Conservation (phyloP, 1,140 invertebrate genomes). For the Drosophila tani region DNA sequence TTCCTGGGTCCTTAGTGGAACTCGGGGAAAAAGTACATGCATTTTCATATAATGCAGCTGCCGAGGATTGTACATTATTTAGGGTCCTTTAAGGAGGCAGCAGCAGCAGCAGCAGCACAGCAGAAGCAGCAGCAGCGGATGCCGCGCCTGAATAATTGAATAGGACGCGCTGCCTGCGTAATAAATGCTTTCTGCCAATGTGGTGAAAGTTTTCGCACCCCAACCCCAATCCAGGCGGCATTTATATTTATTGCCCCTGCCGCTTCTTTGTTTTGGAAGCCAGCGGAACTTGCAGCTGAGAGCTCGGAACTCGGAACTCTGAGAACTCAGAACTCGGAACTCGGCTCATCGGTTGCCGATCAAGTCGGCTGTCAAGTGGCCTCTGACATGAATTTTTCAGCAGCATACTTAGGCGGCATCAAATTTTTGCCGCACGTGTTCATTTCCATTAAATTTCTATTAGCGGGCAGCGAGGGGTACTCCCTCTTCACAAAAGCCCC, state of each 20-base stretch:
- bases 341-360: slow-evolving; percentile 59
- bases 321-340: not conserved
- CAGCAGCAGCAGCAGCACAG: slow-evolving; percentile 14
- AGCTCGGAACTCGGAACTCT: not conserved
- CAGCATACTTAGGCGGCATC: slow-evolving; percentile 35
- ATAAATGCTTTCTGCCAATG: slow-evolving; percentile 80
- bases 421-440: slow-evolving; percentile 63
- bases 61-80: slow-evolving; percentile 78
- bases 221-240: slow-evolving; percentile 2
- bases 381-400: slow-evolving; percentile 57
- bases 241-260: slow-evolving; percentile 59
- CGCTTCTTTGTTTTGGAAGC: not conserved
- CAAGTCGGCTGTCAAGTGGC: slow-evolving; percentile 51
- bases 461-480: slow-evolving; percentile 31
- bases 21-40: slow-evolving; percentile 66
- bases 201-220: slow-evolving; percentile 72
- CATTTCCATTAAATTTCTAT: slow-evolving; percentile 79
- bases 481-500: slow-evolving; percentile 12
- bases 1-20: slow-evolving; percentile 8
- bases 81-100: slow-evolving; percentile 65
- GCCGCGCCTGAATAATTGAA: slow-evolving; percentile 82
- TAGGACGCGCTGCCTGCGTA: slow-evolving; percentile 75
- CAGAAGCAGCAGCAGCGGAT: slow-evolving; percentile 49
- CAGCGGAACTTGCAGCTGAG: not conserved
- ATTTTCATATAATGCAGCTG: slow-evolving; percentile 76